Base-by-base conservation (phyloP, 2,113 vertebrate genomes). In the Phocoena phocoena region DNA sequence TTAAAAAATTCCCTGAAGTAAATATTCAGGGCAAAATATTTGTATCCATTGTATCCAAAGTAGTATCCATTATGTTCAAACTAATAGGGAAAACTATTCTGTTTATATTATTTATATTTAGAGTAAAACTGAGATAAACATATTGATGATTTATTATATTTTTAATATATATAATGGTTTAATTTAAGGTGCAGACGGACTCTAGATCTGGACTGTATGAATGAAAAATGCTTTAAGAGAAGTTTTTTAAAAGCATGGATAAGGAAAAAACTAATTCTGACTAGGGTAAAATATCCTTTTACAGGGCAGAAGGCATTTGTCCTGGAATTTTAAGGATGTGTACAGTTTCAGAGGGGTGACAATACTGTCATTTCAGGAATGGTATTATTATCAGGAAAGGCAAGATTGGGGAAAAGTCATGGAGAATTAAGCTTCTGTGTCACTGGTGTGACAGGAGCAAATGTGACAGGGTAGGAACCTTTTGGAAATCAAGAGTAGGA, bases 111-210 rank as follows among this genome's bases (percentile, higher is more conserved):
- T 53, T 85, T 85, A 67, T n/a, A n/a, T 60, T 90, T 70, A 93
- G 33, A 55, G 21, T 60, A 65, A 80, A 79, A 65, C 31, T 38
- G 67, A 89, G 14, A 70, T 76, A 81, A 60, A 44, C 62, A 86
- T 38, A 67, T 71, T 92, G 65, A 88, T 26, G 1, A 63, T 28
- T 76, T 77, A 41, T 87, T 82, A 58, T 63, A 36, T 28, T 63
- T 63, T 86, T 63, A 47, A 36, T 84, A 53, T 53, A 82, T 44
- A 70, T 31, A 50, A 44, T 26, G 41, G 5, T 80, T 36, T 67
- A 38, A 65, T 88, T 77, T 93, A 95, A 81, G 21, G 63, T 86
- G 44, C 10, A 67, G 28, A 88, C 25, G 55, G 23, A 88, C 31
- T 55, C 28, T 68, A 36, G 8, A 28, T 47, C 21, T 68, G 76